phyloP scores from a whole-genome alignment of 1,140 invertebrate genomes.

The Choristoneura fumiferana region DNA sequence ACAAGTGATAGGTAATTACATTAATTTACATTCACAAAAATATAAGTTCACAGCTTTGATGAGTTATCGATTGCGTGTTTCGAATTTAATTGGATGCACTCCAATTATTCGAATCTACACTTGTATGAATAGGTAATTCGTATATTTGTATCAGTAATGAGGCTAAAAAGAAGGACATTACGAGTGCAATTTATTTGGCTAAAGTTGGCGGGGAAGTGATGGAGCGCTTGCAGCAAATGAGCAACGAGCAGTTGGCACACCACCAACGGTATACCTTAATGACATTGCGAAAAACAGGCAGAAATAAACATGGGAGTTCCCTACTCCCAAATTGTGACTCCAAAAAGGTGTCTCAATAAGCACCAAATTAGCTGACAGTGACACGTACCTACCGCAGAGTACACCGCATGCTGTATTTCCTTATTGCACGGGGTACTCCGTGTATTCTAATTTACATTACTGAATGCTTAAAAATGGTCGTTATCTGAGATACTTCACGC shows the following conservation, averaged over 20 bases:
- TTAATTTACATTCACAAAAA: not conserved
- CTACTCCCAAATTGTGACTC: not conserved
- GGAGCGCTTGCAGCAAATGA: slow-evolving; percentile 1
- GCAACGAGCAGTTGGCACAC: slow-evolving; percentile 6
- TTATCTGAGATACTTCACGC: not conserved
- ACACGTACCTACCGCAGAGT: no score
- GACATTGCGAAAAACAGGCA: not conserved
- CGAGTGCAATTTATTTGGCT: not conserved
- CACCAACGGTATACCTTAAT: not conserved
- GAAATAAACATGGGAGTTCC: not conserved
- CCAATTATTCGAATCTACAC: not conserved
- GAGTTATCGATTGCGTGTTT: slow-evolving; percentile 14
- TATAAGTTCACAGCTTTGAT: not conserved
- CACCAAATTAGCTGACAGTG: slow-evolving; percentile 4
- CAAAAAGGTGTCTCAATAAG: not conserved
- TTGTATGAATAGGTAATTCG: no score
- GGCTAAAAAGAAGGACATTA: slow-evolving; percentile 3
- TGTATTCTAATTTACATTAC: not conserved
- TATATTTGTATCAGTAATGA: slow-evolving; percentile 1
- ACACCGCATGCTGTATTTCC: not conserved
- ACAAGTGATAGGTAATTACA: not conserved
- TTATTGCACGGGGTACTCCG: not conserved
- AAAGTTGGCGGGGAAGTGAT: not conserved
- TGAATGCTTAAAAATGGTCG: not conserved
- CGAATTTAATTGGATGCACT: slow-evolving; percentile 16